Conservation (phyloP, 2,888 invertebrate species). For the Drosophila sordidula region DNA sequence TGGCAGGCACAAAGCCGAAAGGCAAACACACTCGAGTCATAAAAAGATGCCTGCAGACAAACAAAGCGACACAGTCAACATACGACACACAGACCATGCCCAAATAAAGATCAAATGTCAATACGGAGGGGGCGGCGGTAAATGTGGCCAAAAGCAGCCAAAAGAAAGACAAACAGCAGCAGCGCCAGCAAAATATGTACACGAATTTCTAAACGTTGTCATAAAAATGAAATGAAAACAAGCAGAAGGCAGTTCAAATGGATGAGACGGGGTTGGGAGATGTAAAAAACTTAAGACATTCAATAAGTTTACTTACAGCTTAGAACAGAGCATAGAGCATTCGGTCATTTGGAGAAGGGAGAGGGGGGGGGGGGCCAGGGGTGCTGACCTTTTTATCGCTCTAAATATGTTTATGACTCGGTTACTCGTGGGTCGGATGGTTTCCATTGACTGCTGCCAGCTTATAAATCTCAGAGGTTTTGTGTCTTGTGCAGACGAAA, state of each 20-base stretch:
- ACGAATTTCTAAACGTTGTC: slow-evolving; percentile 82
- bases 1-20: slow-evolving; percentile 85
- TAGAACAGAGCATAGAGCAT: slow-evolving; percentile 10
- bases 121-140: slow-evolving; percentile 61
- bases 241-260: slow-evolving; percentile 54
- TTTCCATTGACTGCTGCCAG: slow-evolving; percentile 30
- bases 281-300: slow-evolving; percentile 82
- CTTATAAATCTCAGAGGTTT: slow-evolving; percentile 65
- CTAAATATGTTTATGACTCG: slow-evolving; percentile 80
- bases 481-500: slow-evolving; percentile 62
- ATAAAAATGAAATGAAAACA: slow-evolving; percentile 83
- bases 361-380: background rate
- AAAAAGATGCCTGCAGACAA: slow-evolving; percentile 84
- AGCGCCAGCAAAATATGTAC: slow-evolving; percentile 67
- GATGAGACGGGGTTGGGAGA: slow-evolving; percentile 3
- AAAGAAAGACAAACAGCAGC: slow-evolving; percentile 66
- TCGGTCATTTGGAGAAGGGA: slow-evolving; percentile 6
- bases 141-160: slow-evolving; percentile 68
- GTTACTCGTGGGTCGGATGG: slow-evolving; percentile 9
- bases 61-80: slow-evolving; percentile 76
- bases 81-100: slow-evolving; percentile 53
- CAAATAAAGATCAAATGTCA: slow-evolving; percentile 84
- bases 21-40: slow-evolving; percentile 85
- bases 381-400: slow-evolving; percentile 78
- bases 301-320: slow-evolving; percentile 78